phyloP scores from a whole-genome alignment of 2,888 invertebrate species.

The Chirona hameri region DNA sequence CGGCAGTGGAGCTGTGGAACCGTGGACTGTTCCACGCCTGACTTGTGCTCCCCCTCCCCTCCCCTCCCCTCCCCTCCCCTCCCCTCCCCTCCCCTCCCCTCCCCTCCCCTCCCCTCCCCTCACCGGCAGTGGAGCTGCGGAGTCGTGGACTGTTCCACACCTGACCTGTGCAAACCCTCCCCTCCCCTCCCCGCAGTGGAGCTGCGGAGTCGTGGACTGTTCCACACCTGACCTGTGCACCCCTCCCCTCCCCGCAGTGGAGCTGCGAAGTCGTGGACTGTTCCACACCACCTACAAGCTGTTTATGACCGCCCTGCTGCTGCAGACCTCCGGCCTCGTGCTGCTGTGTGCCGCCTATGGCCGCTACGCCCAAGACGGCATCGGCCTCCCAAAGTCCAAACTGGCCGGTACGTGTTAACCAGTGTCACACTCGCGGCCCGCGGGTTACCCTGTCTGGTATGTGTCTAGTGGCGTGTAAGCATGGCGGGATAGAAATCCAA shows the following conservation, averaged over 20 bases:
- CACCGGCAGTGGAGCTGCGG: slow-evolving; percentile 63
- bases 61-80: too few species aligned
- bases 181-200: slow-evolving; percentile 55
- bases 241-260: slow-evolving; percentile 52
- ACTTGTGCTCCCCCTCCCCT: too few species aligned
- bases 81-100: too few species aligned
- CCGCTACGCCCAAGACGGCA: slow-evolving; percentile 71
- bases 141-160: slow-evolving; percentile 64
- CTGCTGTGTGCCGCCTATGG: slow-evolving; percentile 67
- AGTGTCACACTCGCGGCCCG: too few species aligned
- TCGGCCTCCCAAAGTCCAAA: slow-evolving; percentile 53
- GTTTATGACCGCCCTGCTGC: slow-evolving; percentile 66
- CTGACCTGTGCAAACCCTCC: too few species aligned
- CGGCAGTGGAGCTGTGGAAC: slow-evolving; percentile 66
- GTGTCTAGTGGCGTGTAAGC: too few species aligned
- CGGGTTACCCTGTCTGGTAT: too few species aligned
- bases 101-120: too few species aligned
- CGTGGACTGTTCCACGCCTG: slow-evolving; percentile 61
- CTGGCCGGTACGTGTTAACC: slow-evolving; percentile 46
- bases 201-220: slow-evolving; percentile 69
- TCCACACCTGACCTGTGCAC: too few species aligned
- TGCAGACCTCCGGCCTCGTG: slow-evolving; percentile 67
- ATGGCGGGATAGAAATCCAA: too few species aligned
- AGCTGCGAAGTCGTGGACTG: slow-evolving; percentile 71
- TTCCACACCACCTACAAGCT: slow-evolving; percentile 85